Base-by-base conservation (phyloP, 2,888 invertebrate species). In the Pandemis corylana region DNA sequence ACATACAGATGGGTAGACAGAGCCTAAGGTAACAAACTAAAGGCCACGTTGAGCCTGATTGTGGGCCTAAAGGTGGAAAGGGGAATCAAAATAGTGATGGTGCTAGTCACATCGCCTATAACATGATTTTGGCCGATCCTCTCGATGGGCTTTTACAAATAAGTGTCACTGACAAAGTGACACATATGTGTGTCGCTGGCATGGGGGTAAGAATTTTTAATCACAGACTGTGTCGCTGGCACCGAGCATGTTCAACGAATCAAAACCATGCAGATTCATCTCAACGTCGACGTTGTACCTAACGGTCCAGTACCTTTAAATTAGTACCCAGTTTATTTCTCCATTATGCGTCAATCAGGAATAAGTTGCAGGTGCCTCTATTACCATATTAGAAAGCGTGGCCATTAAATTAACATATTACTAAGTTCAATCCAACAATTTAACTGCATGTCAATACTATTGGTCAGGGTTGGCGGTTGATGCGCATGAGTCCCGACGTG, bases 341-440 rank as follows among this genome's bases (percentile, higher is more conserved):
- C 67, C 69, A 74, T 74, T 74, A 74, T 74, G 65, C 74, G 74
- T 74, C 74, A 74, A 74, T 74, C 74, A 65, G 69, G 13, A 56
- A 69, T 65, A 49, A 62, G 65, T 64, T 65, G 73, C 73, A 74
- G 71, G 76, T 74, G 75, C 68, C 12, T 42, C 76, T 51, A 71
- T 75, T 75, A 71, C 66, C 75, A 75, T 75, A 71, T 75, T 75
- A 75, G 75, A 71, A 75, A 75, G 75, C 67, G 49, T 44, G 51
- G 44, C 67, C 70, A 71, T 75, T 75, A 71, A 75, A 75, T 75
- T 75, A 71, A 75, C 75, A 75, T 75, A 75, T 75, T 64, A 74
- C 69, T 67, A 62, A 70, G 67, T 71, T 67, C 75, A 66, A 75
- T 71, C 53, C 63, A 53, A 75, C 75, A 71, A 67, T 71, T 75